A percentile compares a stretch with the other conserved stretches of the same genome.
Conservation (phyloP, 2,888 invertebrate species). For the Cataglyphis rosenhaueri region DNA sequence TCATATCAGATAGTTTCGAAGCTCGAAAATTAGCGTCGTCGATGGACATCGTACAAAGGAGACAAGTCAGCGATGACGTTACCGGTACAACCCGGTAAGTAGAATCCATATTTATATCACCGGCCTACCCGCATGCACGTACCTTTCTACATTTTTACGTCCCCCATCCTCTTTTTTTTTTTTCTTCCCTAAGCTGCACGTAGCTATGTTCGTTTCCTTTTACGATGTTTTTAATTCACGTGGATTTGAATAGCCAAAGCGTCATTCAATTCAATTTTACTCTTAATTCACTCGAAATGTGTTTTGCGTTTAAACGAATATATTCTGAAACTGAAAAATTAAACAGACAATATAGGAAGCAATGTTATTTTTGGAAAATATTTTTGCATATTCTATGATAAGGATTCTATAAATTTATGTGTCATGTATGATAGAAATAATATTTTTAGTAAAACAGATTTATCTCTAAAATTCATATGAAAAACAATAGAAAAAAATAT, state of each 20-base stretch:
- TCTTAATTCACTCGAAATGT: not conserved
- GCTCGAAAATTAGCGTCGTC: not conserved
- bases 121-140: no score
- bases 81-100: not conserved
- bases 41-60: not conserved
- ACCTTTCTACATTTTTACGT: not conserved
- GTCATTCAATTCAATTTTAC: not conserved
- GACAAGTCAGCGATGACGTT: not conserved
- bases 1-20: not conserved
- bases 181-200: not conserved
- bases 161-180: not conserved
- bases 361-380: not conserved
- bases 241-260: not conserved
- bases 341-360: conserved; percentile 7
- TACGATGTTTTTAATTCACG: conserved; percentile 7
- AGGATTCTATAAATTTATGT: conserved; percentile 1
- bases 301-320: not conserved
- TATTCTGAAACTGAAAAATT: not conserved
- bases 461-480: not conserved
- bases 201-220: not conserved
- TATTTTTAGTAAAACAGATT: not conserved
- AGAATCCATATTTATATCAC: not conserved
- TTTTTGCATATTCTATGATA: not conserved
- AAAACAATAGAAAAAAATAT: not conserved
- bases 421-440: not conserved